Base-by-base conservation (phyloP, 1,140 invertebrate species). In the Drosophila ogumai region DNA sequence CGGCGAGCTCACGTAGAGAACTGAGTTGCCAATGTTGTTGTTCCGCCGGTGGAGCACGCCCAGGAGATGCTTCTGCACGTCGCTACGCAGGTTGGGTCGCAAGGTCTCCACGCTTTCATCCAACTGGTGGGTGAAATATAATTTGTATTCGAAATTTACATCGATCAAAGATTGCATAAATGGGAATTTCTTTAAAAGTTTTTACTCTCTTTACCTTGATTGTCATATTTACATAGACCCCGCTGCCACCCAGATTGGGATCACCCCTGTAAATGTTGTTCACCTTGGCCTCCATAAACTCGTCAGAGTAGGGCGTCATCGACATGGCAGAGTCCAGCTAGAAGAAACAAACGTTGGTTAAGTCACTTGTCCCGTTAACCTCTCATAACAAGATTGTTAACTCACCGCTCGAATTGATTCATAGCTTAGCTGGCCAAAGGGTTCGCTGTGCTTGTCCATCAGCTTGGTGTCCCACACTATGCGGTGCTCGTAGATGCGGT, bases 251-350 rank as follows among this genome's bases (percentile, higher is more conserved):
- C 67, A 95, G 93, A 44, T 94, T 94, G 7, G 94, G 90, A 74
- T 96, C 95, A 0, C 95, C 95, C 32, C 95, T 93, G 82, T 97
- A 97, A n/a, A 98, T 95, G 6, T 95, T 95, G 90, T 98, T 98
- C 1, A 98, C 94, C 54, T 94, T 94, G 1, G 96, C 95, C 34
- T 96, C 96, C 75, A 98, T 94, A 86, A 97, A 98, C 73, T 97
- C 96, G 81, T 97, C 96, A 1, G 96, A 96, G 76, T 97, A 96
- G 2, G 96, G 96, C 4, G 97, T 98, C 96, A 98, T 97, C 0
- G 96, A 96, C 94, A 98, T 96, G 1, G 97, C 96, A 3, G 97
- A 97, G 91, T 97, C 96, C 80, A 98, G 94, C 97, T 98, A 82
- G 0, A 55, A n/a, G 12, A 1, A 25, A 17, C 3, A 13, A 13